These are phyloP conservation scores for Glomeris maerens DNA, from an alignment of 1,140 invertebrate genomes.

Conservation along the genomic window DNA sequence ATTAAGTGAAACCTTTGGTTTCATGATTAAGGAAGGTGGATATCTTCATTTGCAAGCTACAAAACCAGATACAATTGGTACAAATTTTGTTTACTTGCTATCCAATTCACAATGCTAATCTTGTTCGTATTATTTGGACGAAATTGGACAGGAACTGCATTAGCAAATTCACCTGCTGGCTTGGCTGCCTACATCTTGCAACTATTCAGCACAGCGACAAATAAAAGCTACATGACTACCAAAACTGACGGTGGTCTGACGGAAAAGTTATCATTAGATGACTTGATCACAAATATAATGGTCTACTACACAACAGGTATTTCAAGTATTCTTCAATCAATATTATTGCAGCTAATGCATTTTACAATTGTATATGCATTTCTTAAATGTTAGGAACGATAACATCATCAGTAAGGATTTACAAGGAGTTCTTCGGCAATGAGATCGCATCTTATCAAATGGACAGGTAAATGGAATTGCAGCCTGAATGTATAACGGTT, in stretches of 20 bases:
- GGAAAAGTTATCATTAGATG: conserved; percentile 45
- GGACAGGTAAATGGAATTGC: conserved; percentile 38
- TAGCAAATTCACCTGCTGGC: conserved; percentile 44
- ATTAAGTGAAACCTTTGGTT: conserved; percentile 31
- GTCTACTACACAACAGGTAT: conserved; percentile 66
- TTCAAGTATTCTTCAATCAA: too few relatives aligned
- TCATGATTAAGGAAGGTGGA: conserved; percentile 51
- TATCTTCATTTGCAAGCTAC: conserved; percentile 71
- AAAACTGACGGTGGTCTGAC: conserved; percentile 54
- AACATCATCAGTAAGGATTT: conserved; percentile 57
- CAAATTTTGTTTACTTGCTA: conserved; percentile 12
- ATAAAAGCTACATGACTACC: conserved; percentile 27
- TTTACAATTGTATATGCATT: too few relatives aligned
- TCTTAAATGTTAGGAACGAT: too few relatives aligned
- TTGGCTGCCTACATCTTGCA: conserved; percentile 69
- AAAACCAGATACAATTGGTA: conserved; percentile 80
- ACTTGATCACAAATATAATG: conserved; percentile 76
- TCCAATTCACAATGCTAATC: neutral
- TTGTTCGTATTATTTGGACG: conserved; percentile 6
- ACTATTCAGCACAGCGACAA: conserved; percentile 66
- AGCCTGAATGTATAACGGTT: too few relatives aligned
- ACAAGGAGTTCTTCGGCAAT: conserved; percentile 45
- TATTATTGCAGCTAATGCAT: too few relatives aligned
- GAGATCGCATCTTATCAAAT: conserved; percentile 29
- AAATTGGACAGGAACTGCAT: conserved; percentile 32